Conservation (phyloP, 2,113 vertebrate species). For the Erinaceus europaeus region DNA sequence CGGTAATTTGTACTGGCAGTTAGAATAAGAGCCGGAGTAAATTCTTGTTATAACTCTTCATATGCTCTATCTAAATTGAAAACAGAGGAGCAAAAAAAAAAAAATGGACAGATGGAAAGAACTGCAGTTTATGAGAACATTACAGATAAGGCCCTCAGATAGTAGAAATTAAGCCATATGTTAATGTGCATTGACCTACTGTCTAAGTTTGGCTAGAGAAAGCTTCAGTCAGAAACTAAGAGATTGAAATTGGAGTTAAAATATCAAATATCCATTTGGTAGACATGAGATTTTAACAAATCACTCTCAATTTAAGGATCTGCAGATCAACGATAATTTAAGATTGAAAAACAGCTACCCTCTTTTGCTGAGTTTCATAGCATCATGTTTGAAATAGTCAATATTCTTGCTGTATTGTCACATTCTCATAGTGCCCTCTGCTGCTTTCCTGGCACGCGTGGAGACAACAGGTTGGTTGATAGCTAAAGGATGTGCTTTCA, state of each 20-base stretch:
- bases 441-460: not conserved
- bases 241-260: not conserved
- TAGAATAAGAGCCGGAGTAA: conserved; percentile 7
- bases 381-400: not conserved
- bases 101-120: conserved; percentile 28
- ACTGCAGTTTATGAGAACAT: conserved; percentile 32
- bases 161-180: conserved; percentile 25
- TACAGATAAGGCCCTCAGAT: not conserved
- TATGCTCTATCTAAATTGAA: conserved; percentile 10
- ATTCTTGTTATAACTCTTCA: conserved; percentile 46
- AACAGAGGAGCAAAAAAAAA: conserved; percentile 16
- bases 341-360: not conserved
- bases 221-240: not conserved
- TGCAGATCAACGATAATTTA: not conserved
- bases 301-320: not conserved
- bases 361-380: not conserved
- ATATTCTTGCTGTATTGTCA: not conserved
- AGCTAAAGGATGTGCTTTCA: not conserved
- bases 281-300: not conserved
- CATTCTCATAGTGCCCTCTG: conserved; percentile 56
- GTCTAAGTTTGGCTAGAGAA: conserved; percentile 12
- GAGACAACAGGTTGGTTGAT: not conserved
- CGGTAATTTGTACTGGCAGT: conserved; percentile 18
- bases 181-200: conserved; percentile 9
- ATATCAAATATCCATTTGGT: conserved; percentile 6